Conservation (phyloP, 2,797 vertebrate species). For the Centropyge bicolor region DNA sequence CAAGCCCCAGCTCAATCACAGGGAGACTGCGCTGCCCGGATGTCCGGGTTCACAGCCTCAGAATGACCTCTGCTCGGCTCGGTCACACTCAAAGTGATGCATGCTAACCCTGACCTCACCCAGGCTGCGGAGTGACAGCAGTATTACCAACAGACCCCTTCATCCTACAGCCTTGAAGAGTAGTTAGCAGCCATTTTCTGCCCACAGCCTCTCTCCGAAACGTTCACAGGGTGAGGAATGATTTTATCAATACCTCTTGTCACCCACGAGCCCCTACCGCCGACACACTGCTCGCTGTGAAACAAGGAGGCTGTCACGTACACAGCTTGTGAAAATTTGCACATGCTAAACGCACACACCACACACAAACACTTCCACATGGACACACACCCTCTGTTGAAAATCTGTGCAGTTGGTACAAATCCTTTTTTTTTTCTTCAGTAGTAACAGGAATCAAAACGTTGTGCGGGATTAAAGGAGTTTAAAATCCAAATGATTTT, state of each 20-base stretch:
- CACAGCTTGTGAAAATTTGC: constrained; percentile 42
- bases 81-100: constrained; percentile 58
- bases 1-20: constrained; percentile 38
- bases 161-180: constrained; percentile 60
- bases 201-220: constrained; percentile 61
- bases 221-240: constrained; percentile 58
- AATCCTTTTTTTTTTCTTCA: neutral
- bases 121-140: constrained; percentile 54
- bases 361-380: neutral
- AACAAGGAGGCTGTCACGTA: constrained; percentile 43
- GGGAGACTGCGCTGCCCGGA: constrained; percentile 7
- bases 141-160: constrained; percentile 41
- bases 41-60: constrained; percentile 53
- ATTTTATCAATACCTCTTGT: constrained; percentile 71
- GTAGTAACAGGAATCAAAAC: neutral
- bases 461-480: neutral
- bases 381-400: neutral
- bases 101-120: constrained; percentile 70
- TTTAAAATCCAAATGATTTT: neutral
- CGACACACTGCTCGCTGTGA: constrained; percentile 43
- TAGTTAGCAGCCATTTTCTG: constrained; percentile 72
- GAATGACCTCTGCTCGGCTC: constrained; percentile 48
- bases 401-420: neutral
- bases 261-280: constrained; percentile 33
- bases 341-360: constrained; percentile 32